These are phyloP conservation scores for Gadopsis bispinosus DNA, from an alignment of 2,797 vertebrate genomes.

Conservation along the genomic window DNA sequence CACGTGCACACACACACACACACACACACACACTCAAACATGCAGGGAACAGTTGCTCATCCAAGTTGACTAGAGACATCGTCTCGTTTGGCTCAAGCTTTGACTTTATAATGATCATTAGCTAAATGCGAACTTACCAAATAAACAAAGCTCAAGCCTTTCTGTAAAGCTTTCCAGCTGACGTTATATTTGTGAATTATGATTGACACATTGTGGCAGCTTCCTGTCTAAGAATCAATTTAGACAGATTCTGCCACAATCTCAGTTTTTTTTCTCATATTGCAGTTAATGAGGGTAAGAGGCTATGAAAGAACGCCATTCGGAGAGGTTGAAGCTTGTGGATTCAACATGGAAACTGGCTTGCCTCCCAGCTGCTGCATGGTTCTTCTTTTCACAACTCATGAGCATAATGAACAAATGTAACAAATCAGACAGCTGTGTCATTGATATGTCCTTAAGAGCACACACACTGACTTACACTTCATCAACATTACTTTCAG, in stretches of 20 bases:
- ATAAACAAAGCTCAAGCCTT: conserved; percentile 2
- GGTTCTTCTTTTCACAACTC: not conserved
- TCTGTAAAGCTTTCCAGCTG: not conserved
- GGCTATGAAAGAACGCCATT: not conserved
- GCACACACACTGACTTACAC: conserved; percentile 7
- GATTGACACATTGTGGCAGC: not conserved
- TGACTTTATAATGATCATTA: conserved; percentile 1
- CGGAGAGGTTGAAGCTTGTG: not conserved
- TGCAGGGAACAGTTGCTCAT: conserved; percentile 3
- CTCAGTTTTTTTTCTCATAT: not conserved
- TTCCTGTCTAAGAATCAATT: not conserved
- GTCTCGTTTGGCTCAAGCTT: conserved; percentile 10
- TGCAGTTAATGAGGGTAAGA: conserved; percentile 10
- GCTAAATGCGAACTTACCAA: not conserved
- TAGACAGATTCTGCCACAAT: not conserved
- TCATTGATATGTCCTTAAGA: conserved; percentile 27
- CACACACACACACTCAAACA: not conserved
- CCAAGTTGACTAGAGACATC: not conserved
- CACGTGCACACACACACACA: conserved; percentile 6
- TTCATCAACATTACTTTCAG: conserved; percentile 31
- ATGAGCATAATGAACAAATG: not conserved
- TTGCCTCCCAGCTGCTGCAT: not conserved
- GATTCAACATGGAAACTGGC: not conserved
- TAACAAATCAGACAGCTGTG: conserved; percentile 14
- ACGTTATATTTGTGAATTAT: not conserved